These are phyloP conservation scores for Carassius gibelio DNA, from an alignment of 2,113 vertebrate genomes.

Conservation along the genomic window DNA sequence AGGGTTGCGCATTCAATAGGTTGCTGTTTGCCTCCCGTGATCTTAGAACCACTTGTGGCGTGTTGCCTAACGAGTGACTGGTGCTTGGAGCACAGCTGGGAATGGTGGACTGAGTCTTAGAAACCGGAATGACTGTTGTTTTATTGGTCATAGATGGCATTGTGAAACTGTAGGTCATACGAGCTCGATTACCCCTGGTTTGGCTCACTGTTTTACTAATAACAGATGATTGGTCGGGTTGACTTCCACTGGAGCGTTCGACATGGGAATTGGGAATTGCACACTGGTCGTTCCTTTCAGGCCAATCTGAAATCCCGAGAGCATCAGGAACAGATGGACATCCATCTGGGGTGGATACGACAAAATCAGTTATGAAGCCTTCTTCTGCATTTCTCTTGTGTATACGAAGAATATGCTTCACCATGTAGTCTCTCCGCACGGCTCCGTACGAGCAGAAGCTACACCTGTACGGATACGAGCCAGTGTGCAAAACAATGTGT, in stretches of 20 bases:
- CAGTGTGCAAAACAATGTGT: conserved; percentile 86
- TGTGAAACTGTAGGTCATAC: conserved; percentile 15
- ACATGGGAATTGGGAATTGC: background rate
- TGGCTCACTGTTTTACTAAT: background rate
- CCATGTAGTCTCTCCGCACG: conserved; percentile 86
- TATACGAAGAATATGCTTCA: conserved; percentile 87
- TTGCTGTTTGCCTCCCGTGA: conserved; percentile 3
- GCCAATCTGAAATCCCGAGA: conserved; percentile 1
- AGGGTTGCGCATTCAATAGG: background rate
- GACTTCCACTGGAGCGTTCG: background rate
- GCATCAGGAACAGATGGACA: conserved; percentile 22
- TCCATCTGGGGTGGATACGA: conserved; percentile 42
- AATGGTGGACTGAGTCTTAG: background rate
- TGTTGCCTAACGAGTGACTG: background rate
- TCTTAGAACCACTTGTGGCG: conserved; percentile 22
- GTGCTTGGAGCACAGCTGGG: background rate
- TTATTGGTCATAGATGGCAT: background rate
- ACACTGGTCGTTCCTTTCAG: background rate
- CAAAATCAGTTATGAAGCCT: conserved; percentile 44
- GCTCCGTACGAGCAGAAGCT: conserved; percentile 90
- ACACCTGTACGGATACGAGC: conserved; percentile 84
- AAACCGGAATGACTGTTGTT: conserved; percentile 2
- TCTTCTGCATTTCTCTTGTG: conserved; percentile 74
- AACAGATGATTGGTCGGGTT: conserved; percentile 21
- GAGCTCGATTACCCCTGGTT: background rate